Conservation (phyloP, 1,140 invertebrate genomes). For the Drosophila tani region DNA sequence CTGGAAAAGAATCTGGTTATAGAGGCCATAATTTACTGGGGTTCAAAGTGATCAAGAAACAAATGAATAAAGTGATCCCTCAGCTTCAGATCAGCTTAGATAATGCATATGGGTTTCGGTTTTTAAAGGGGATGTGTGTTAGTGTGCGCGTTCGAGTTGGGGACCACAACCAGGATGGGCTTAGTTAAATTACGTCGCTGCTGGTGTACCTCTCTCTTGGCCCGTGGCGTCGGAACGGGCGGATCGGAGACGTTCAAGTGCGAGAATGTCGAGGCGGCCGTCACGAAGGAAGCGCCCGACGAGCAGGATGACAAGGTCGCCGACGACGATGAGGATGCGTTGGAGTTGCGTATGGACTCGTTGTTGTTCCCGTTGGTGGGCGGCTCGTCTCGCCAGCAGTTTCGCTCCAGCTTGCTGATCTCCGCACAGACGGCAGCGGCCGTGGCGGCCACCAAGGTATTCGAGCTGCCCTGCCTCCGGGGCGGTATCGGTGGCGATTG, state of each 20-base stretch:
- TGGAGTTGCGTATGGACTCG: slow-evolving; percentile 63
- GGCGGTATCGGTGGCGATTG: slow-evolving; percentile 83
- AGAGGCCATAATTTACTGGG: neutral
- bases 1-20: too few relatives aligned
- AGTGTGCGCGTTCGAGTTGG: slow-evolving; percentile 42
- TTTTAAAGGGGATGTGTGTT: slow-evolving; percentile 44
- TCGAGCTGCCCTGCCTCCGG: slow-evolving; percentile 64
- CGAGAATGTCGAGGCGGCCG: slow-evolving; percentile 76
- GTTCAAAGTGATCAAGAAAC: neutral
- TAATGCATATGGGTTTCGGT: neutral
- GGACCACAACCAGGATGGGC: slow-evolving; percentile 65
- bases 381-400: slow-evolving; percentile 72
- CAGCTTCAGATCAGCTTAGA: neutral
- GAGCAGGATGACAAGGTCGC: slow-evolving; percentile 64
- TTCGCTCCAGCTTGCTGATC: slow-evolving; percentile 74
- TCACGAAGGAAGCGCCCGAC: slow-evolving; percentile 77
- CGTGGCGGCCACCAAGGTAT: slow-evolving; percentile 70
- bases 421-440: slow-evolving; percentile 76
- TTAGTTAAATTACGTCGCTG: slow-evolving; percentile 61
- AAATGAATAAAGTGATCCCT: too few relatives aligned
- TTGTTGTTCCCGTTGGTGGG: slow-evolving; percentile 18
- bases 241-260: slow-evolving; percentile 69
- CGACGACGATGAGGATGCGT: slow-evolving; percentile 51
- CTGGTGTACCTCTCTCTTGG: slow-evolving; percentile 83
- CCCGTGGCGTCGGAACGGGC: slow-evolving; percentile 75